A percentile compares a stretch with the other conserved stretches of the same genome.
These are phyloP conservation scores for Apamea epomidion DNA, from an alignment of 2,888 invertebrate species.

Conservation along the genomic window DNA sequence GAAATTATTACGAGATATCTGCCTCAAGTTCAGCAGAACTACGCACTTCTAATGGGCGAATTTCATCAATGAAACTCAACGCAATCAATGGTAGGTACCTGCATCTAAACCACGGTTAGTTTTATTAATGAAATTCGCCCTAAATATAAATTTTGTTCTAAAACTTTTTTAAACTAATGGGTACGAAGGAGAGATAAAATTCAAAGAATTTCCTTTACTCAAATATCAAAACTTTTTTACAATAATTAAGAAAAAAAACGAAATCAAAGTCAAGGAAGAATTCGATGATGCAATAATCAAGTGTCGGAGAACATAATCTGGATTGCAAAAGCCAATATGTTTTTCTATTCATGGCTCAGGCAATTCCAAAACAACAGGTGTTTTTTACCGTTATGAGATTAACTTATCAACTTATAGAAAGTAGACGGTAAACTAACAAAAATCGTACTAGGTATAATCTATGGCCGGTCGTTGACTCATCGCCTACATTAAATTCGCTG, in stretches of 20 bases:
- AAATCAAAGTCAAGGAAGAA: conserved; percentile 7
- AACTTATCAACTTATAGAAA: conserved; percentile 35
- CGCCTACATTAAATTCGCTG: neutral
- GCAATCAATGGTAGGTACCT: neutral
- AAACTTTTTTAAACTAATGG: neutral
- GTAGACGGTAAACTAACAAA: conserved; percentile 26
- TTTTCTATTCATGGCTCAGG: conserved; percentile 10
- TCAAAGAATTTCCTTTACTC: conserved; percentile 3
- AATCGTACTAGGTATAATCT: conserved; percentile 20
- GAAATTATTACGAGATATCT: neutral
- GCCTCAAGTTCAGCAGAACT: neutral
- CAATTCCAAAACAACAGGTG: neutral
- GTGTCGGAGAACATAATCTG: neutral
- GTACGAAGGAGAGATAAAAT: neutral
- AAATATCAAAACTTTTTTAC: conserved; percentile 3
- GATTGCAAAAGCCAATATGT: conserved; percentile 3
- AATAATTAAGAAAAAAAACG: conserved; percentile 20
- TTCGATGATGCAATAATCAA: conserved; percentile 6
- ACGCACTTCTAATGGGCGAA: neutral
- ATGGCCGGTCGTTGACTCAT: conserved; percentile 24
- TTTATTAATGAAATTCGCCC: neutral
- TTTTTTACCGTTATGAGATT: conserved; percentile 26
- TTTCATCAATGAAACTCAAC: neutral
- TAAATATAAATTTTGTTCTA: neutral
- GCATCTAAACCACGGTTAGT: neutral